Percentiles rank a stretch among this genome's conserved stretches.
phyloP scores from a whole-genome alignment of 2,113 vertebrate species.

The Alaudala cheleensis region DNA sequence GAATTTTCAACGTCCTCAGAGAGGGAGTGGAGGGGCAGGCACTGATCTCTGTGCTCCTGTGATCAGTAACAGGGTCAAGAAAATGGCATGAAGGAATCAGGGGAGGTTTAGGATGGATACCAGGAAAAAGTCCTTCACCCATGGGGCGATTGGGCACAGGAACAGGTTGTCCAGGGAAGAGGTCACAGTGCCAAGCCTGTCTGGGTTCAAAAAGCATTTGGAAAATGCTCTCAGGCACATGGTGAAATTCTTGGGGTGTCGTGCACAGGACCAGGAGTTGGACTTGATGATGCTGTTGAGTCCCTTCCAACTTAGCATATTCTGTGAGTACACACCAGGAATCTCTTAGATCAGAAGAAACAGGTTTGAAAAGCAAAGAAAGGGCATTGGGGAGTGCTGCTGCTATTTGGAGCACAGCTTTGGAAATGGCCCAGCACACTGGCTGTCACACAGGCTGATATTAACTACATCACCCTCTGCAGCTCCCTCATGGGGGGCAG shows the following conservation, averaged over 20 bases:
- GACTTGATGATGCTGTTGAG: neutral
- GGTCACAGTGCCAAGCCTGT: too few relatives aligned
- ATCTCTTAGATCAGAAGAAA: neutral
- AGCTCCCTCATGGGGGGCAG: rapidly evolving
- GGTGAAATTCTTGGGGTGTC: neutral
- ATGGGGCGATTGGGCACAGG: neutral
- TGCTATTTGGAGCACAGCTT: neutral
- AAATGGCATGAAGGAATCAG: neutral
- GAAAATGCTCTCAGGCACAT: neutral
- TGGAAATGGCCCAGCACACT: neutral
- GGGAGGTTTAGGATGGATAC: neutral
- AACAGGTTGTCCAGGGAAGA: neutral
- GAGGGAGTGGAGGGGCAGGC: neutral
- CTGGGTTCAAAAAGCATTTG: neutral
- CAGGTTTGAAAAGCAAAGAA: neutral
- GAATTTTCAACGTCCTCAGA: neutral
- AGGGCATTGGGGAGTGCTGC: neutral
- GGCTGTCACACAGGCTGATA: neutral
- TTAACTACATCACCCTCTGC: neutral
- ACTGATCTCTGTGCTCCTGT: neutral
- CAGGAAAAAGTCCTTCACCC: neutral
- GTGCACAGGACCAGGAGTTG: neutral
- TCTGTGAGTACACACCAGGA: too few relatives aligned
- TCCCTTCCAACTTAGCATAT: too few relatives aligned
- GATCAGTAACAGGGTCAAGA: neutral